A percentile compares a stretch with the other conserved stretches of the same genome.
phyloP scores from a whole-genome alignment of 2,113 vertebrate genomes.

The Paramormyrops kingsleyae region DNA sequence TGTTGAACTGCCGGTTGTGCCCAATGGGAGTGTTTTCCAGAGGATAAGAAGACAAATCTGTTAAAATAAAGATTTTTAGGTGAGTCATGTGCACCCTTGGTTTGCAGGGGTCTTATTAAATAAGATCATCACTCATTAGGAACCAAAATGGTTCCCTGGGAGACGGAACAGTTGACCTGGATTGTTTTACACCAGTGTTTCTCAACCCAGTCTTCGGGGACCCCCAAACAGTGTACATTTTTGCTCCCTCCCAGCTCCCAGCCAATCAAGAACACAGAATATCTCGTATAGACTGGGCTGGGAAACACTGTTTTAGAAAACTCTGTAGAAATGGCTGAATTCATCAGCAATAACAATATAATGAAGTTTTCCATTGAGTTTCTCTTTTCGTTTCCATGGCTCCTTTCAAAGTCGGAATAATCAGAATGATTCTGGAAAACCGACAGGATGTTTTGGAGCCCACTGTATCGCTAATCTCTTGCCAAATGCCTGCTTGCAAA shows the following conservation, averaged over 20 bases:
- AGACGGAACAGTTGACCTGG: neutral
- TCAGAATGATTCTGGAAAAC: neutral
- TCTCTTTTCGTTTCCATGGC: neutral
- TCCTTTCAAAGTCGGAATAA: neutral
- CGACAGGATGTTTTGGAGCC: neutral
- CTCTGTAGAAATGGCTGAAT: neutral
- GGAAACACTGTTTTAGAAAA: neutral
- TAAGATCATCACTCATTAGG: neutral
- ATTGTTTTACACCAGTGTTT: neutral
- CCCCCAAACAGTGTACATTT: neutral
- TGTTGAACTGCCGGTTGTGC: conserved; percentile 87
- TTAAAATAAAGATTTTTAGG: neutral
- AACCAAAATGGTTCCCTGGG: neutral
- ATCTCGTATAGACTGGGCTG: neutral
- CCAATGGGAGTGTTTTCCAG: conserved; percentile 92
- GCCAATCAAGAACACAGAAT: neutral
- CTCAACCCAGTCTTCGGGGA: neutral
- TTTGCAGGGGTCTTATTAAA: neutral
- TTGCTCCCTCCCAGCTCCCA: neutral
- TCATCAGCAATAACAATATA: neutral
- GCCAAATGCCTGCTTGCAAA: neutral
- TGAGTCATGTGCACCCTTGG: neutral
- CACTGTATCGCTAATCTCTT: neutral
- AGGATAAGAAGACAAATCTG: conserved; percentile 76
- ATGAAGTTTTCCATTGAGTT: neutral